Evolutionary conservation across 2,888 invertebrate species (phyloP).

Genomic region (Ochropleura plecta): DNA sequence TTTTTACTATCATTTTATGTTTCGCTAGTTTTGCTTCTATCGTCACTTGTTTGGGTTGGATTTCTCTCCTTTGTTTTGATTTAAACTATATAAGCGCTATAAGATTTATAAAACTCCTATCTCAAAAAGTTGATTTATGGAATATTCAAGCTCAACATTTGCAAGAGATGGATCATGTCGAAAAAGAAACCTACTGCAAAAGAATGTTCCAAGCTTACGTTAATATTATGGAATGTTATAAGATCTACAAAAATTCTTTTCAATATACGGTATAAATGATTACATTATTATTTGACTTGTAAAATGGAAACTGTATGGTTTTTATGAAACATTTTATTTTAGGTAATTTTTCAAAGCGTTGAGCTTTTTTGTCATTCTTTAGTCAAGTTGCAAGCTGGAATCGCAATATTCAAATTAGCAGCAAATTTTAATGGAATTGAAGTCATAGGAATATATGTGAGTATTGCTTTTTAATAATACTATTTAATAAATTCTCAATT

Average conservation of each 20-base stretch:
- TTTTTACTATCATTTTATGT: neutral
- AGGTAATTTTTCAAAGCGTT: neutral
- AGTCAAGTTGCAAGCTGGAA: neutral
- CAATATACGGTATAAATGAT: constrained; percentile 4
- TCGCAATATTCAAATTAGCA: neutral
- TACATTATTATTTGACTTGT: neutral
- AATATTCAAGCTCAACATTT: constrained; percentile 7
- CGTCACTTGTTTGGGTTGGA: neutral
- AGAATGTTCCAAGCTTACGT: constrained; percentile 29
- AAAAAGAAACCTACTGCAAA: neutral
- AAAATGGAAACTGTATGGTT: neutral
- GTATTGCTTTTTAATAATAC: neutral
- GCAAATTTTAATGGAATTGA: accelerated
- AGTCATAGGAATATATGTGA: neutral
- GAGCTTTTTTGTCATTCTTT: neutral
- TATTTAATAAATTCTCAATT: neutral
- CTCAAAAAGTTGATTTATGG: constrained; percentile 46
- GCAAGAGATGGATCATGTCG: neutral
- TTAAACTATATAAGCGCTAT: constrained; percentile 14
- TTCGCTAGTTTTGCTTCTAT: neutral
- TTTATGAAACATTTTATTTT: neutral
- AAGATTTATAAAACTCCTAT: constrained; percentile 23
- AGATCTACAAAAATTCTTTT: neutral
- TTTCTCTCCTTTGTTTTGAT: constrained; percentile 9
- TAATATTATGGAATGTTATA: constrained; percentile 28